Percentiles rank a stretch among this genome's conserved stretches.
Evolutionary conservation across 2,888 invertebrate genomes (phyloP).

Genomic region (Physocephala rufipes): DNA sequence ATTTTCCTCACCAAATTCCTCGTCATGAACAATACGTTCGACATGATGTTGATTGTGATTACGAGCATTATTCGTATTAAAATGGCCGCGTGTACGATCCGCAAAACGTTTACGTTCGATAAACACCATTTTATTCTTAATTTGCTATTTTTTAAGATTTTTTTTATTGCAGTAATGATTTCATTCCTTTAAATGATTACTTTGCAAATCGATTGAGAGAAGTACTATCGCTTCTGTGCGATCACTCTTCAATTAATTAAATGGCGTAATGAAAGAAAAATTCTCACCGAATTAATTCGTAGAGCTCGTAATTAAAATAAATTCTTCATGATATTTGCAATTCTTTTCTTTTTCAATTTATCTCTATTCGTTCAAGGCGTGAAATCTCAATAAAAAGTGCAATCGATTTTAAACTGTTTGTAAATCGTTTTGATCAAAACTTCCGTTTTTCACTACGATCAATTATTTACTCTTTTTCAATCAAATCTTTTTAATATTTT

Average conservation of each 20-base stretch:
- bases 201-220: no score
- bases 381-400: neutral
- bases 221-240: neutral
- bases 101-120: conserved; percentile 40
- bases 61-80: conserved; percentile 39
- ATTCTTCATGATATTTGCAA: neutral
- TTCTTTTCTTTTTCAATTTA: neutral
- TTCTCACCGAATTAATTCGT: no score
- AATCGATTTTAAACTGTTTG: conserved; percentile 2
- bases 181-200: no score
- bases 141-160: neutral
- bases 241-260: conserved; percentile 1
- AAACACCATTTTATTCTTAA: conserved; percentile 49
- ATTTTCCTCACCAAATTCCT: conserved; percentile 65
- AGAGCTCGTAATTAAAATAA: no score
- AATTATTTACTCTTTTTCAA: neutral
- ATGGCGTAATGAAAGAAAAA: no score
- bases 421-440: conserved; percentile 20
- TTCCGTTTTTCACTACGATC: conserved; percentile 17
- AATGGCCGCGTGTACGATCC: conserved; percentile 50
- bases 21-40: conserved; percentile 62
- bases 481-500: neutral
- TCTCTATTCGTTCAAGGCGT: neutral
- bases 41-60: conserved; percentile 45
- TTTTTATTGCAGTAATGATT: neutral